Conservation (phyloP, 2,888 invertebrate genomes). For the Lepidocyrtinus sp. region DNA sequence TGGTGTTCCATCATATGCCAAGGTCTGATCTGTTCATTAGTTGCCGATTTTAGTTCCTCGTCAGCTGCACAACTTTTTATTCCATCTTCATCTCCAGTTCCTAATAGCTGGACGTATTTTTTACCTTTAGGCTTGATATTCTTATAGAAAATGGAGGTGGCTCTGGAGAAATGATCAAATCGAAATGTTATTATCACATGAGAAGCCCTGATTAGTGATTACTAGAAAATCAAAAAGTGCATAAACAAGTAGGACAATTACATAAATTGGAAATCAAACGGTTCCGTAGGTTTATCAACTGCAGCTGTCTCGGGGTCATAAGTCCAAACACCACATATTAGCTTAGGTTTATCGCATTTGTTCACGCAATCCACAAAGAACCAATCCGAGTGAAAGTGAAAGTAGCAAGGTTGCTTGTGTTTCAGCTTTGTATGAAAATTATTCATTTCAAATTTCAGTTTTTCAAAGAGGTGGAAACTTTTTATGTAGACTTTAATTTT, state of each 20-base stretch:
- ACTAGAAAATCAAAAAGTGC: not conserved
- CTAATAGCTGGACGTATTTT: too few relatives aligned
- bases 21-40: too few relatives aligned
- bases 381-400: slow-evolving; percentile 26
- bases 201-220: too few relatives aligned
- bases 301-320: not conserved
- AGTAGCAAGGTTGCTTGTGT: slow-evolving; percentile 1
- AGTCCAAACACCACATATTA: slow-evolving; percentile 18
- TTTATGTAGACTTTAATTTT: too few relatives aligned
- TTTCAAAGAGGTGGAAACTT: not conserved
- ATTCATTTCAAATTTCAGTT: not conserved
- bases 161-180: too few relatives aligned
- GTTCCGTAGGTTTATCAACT: not conserved
- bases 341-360: slow-evolving; percentile 2
- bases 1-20: too few relatives aligned
- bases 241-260: not conserved
- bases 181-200: too few relatives aligned
- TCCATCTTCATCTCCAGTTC: too few relatives aligned
- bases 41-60: too few relatives aligned
- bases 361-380: slow-evolving; percentile 20
- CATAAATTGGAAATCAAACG: slow-evolving; percentile 27
- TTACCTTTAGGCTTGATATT: too few relatives aligned
- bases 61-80: too few relatives aligned
- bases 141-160: not conserved
- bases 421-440: too few relatives aligned